Evolutionary conservation across 2,888 invertebrate species (phyloP).

Genomic region (Barypeithes pellucidus): DNA sequence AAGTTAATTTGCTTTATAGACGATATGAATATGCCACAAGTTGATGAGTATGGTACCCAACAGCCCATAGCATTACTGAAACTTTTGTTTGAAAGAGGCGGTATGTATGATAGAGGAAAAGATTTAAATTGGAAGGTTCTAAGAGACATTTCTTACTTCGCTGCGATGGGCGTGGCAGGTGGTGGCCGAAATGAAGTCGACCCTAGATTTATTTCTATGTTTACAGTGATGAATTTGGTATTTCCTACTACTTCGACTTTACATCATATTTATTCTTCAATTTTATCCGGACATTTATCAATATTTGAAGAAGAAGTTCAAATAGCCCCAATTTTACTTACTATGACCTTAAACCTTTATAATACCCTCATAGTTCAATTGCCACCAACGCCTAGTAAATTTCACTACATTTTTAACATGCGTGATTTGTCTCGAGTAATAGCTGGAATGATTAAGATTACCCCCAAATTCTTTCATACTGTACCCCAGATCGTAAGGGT

Average conservation of each 20-base stretch:
- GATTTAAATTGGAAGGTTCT: slow-evolving; percentile 92
- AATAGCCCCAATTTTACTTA: slow-evolving; percentile 79
- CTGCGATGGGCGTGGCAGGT: slow-evolving; percentile 91
- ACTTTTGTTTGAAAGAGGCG: slow-evolving; percentile 89
- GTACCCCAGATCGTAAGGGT: slow-evolving; percentile 84
- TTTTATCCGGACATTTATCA: slow-evolving; percentile 84
- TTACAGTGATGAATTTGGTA: slow-evolving; percentile 89
- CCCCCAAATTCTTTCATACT: slow-evolving; percentile 80
- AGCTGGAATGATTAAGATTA: slow-evolving; percentile 85
- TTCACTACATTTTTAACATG: slow-evolving; percentile 96
- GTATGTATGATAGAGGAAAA: slow-evolving; percentile 91
- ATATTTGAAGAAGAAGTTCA: slow-evolving; percentile 80
- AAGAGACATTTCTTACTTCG: slow-evolving; percentile 86
- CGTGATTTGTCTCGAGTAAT: slow-evolving; percentile 88
- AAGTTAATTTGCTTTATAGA: slow-evolving; percentile 92
- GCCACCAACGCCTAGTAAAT: slow-evolving; percentile 93
- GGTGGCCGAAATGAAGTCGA: slow-evolving; percentile 94
- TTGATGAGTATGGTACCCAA: slow-evolving; percentile 92
- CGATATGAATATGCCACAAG: slow-evolving; percentile 95
- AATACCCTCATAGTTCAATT: slow-evolving; percentile 84
- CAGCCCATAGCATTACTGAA: slow-evolving; percentile 95
- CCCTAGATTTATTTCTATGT: slow-evolving; percentile 92
- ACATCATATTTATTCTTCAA: slow-evolving; percentile 86
- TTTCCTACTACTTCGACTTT: slow-evolving; percentile 87
- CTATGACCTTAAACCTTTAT: slow-evolving; percentile 87